Evolutionary conservation across 2,888 invertebrate genomes (phyloP), one percentile per base, ranked within the genome.

Genomic region (Bedellia somnulentella): DNA sequence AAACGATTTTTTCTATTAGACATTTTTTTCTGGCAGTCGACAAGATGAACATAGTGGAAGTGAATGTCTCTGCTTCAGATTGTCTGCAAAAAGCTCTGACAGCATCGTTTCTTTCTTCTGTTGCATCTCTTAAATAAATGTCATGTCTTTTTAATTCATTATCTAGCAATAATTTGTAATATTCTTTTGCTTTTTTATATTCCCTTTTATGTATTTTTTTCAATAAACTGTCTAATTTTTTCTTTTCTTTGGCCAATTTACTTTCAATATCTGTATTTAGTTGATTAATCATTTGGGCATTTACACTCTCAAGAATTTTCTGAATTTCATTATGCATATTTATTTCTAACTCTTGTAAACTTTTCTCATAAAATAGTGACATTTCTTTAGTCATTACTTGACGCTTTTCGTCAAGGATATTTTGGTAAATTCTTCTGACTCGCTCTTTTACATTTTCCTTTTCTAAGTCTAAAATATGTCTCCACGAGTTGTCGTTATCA

Each of bases 1-100:
- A 34, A 4, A 61, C 29, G 34, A 70, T 55, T 43, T 62, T 50
- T 37, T 58, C 60, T 2, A 75, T 55, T 44, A 42, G 59, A 42
- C 73, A 73, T 45, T 66, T 73, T 45, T 67, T 75, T 43, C 73
- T 52, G 40, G 73, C 71, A 4, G 53, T 46, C 29, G 64, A 60
- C 57, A 75, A 57, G 15, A 73, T 41, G 40, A 73, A 75, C 63
- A 75, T 73, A 5, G 61, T 59, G 32, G 58, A 57, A 4, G 67
- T 62, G 16, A 55, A 41, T 35, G 57, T 62, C 43, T 67, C 58
- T 14, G 58, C 47, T 43, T 70, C 57, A 29, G 58, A 45, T 44
- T 60, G 59, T 36, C 39, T 57, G 25, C 49, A 57, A 44, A 66
- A 71, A 15, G 58, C 55, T 41, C 45, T 49, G 3, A 75, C 36